A percentile compares a stretch with the other conserved stretches of the same genome.
Evolutionary conservation across 2,113 vertebrate genomes (phyloP).

Genomic region (Panurus biarmicus): DNA sequence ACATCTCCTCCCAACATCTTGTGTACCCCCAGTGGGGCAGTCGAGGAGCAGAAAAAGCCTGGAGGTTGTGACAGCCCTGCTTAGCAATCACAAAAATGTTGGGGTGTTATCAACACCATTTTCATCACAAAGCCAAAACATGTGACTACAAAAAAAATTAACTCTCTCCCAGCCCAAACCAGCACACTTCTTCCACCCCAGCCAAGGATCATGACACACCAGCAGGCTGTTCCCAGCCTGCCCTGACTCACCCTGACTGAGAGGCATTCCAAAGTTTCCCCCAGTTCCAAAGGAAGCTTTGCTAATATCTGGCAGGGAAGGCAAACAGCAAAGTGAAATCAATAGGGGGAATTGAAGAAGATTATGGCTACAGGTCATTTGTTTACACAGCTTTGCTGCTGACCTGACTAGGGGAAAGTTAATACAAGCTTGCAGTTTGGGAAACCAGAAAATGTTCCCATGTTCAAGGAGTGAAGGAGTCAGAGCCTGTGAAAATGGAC

Average conservation of each 20-base stretch:
- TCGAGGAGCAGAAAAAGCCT: neutral
- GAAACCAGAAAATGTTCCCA: conserved; percentile 12
- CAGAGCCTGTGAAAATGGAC: neutral
- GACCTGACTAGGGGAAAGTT: conserved; percentile 10
- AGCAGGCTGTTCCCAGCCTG: neutral
- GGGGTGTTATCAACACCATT: neutral
- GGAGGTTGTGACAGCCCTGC: neutral
- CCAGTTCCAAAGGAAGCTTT: neutral
- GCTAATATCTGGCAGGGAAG: conserved; percentile 28
- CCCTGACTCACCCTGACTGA: neutral
- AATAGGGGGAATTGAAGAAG: conserved; percentile 25
- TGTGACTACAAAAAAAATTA: neutral
- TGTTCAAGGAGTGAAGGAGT: neutral
- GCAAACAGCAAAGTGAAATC: conserved; percentile 13
- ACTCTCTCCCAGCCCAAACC: neutral
- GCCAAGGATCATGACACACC: neutral
- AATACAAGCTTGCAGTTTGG: conserved; percentile 1
- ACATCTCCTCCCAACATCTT: neutral
- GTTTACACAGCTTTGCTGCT: conserved; percentile 50
- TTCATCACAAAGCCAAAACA: neutral
- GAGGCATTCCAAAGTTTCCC: neutral
- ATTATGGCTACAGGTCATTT: conserved; percentile 44
- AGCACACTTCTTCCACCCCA: neutral
- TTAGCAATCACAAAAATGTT: neutral
- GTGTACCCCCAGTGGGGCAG: neutral